Percentiles rank a stretch among this genome's conserved stretches.
Evolutionary conservation across 35 echinoderm and acorn worm genomes (phyloP).

Genomic region (Ophioderma brevispina): DNA sequence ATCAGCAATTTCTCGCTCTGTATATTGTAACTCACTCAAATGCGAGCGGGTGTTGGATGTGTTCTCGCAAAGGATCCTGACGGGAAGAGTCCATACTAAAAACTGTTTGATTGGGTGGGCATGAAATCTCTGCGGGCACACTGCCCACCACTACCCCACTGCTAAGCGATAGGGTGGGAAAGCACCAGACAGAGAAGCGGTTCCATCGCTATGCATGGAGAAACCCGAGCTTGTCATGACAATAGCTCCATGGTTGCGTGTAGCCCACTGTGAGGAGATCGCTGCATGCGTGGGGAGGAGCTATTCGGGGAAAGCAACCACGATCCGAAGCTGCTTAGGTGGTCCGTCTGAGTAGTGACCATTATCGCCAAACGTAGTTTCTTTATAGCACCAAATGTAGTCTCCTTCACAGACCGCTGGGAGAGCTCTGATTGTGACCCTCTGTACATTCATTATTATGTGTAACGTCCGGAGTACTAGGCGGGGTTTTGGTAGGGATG

Average conservation of each 20-base stretch:
- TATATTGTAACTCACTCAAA: constrained; percentile 80
- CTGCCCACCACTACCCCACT: background rate
- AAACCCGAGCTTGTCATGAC: constrained; percentile 24
- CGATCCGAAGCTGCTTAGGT: constrained; percentile 1
- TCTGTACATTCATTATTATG: constrained; percentile 74
- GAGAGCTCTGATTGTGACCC: background rate
- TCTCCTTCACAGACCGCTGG: background rate
- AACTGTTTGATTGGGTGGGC: too few relatives aligned
- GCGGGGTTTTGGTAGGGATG: background rate
- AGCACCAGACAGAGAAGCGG: background rate
- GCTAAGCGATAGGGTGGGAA: constrained; percentile 7
- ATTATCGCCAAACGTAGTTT: constrained; percentile 94
- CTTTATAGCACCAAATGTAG: constrained; percentile 55
- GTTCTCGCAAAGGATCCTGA: constrained; percentile 53
- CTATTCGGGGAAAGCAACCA: constrained; percentile 16
- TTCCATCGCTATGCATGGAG: constrained; percentile 7
- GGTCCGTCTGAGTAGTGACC: constrained; percentile 76
- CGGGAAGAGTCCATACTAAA: constrained; percentile 31
- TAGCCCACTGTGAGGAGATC: constrained; percentile 11
- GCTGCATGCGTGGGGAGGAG: constrained; percentile 17
- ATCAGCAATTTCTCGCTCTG: constrained; percentile 55
- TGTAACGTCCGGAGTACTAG: constrained; percentile 50
- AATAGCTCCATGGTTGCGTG: constrained; percentile 32
- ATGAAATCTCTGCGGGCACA: too few relatives aligned
- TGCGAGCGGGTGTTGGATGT: constrained; percentile 73